A percentile compares a stretch with the other conserved stretches of the same genome.
Conservation (phyloP, 2,113 vertebrate genomes). For the Sus scrofa region DNA sequence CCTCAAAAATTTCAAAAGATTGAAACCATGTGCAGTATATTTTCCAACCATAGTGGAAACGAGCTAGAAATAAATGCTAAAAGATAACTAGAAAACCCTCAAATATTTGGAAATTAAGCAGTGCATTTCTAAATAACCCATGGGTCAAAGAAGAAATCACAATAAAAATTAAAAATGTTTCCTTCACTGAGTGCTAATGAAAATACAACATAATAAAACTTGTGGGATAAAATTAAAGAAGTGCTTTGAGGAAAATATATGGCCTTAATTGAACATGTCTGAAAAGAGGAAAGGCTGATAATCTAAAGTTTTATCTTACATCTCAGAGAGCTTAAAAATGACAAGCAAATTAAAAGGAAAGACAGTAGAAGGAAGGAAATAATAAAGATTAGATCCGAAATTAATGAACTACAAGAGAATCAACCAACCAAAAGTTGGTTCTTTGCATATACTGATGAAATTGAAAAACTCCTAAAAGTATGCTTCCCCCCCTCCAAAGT, state of each 20-base stretch:
- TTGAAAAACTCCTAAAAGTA: neutral
- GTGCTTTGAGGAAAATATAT: neutral
- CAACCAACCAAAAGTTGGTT: neutral
- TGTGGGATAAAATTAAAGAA: neutral
- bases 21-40: neutral
- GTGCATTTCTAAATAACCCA: neutral
- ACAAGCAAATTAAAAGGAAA: neutral
- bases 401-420: neutral
- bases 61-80: conserved; percentile 18
- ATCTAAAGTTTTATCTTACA: neutral
- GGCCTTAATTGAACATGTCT: neutral
- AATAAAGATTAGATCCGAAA: neutral
- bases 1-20: neutral
- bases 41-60: neutral
- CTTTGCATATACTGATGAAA: neutral
- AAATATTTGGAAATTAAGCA: neutral
- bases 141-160: neutral
- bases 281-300: neutral
- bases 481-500: neutral
- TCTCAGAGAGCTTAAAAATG: neutral
- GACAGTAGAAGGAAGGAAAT: neutral
- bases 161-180: conserved; percentile 1
- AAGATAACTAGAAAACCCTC: neutral
- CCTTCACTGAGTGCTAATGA: neutral
- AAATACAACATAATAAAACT: neutral